Evolutionary conservation across 2,888 invertebrate genomes (phyloP).

Genomic region (Cistogaster globosa): DNA sequence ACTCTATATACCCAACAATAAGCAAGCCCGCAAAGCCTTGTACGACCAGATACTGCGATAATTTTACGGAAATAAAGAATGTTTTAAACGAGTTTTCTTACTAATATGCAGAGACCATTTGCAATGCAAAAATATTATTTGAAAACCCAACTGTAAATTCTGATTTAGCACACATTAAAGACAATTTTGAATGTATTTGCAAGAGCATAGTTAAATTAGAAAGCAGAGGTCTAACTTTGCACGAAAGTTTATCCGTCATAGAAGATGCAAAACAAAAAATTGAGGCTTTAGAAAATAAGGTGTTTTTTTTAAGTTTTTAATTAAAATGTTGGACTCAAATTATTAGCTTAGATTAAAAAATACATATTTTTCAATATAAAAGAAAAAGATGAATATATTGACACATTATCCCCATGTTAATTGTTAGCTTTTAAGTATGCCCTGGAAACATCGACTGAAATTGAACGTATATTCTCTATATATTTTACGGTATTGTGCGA

Average conservation of each 20-base stretch:
- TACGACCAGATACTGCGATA: background rate
- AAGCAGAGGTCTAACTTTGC: background rate
- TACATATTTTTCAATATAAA: background rate
- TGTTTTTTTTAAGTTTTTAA: background rate
- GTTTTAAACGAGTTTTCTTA: background rate
- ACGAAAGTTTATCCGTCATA: background rate
- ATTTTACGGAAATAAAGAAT: background rate
- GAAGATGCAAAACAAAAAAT: background rate
- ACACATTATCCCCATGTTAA: background rate
- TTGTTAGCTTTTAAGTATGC: background rate
- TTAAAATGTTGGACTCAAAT: background rate
- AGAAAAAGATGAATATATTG: background rate
- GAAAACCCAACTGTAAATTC: too few relatives aligned
- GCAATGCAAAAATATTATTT: too few relatives aligned
- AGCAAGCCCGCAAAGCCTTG: background rate
- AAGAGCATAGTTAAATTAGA: background rate
- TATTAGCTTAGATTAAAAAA: background rate
- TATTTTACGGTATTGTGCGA: background rate
- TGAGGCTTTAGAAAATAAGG: background rate
- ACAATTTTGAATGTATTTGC: conserved; percentile 1
- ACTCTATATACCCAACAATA: background rate
- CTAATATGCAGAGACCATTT: background rate
- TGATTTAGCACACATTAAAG: too few relatives aligned
- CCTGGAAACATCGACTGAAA: background rate
- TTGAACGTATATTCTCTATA: background rate